Evolutionary conservation across 2,113 vertebrate species (phyloP).

Genomic region (Pelmatolapia mariae): DNA sequence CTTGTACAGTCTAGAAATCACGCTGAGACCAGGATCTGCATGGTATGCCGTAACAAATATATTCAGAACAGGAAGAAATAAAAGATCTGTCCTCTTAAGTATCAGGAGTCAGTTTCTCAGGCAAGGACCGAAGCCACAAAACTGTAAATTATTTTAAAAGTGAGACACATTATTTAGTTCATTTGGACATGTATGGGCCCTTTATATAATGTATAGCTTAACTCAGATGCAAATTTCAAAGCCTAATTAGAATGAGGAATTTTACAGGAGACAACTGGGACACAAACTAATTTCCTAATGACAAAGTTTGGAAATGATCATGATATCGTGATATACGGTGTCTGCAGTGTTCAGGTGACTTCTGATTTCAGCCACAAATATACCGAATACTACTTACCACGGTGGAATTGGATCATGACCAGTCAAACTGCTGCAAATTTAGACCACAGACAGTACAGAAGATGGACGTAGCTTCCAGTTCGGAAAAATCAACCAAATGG

Average conservation of each 20-base stretch:
- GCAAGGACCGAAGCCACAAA: neutral
- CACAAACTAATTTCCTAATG: neutral
- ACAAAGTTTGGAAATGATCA: neutral
- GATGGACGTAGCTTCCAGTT: neutral
- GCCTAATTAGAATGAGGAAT: neutral
- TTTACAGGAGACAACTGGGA: neutral
- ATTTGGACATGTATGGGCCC: neutral
- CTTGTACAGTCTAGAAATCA: neutral
- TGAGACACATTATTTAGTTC: neutral
- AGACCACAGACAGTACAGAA: neutral
- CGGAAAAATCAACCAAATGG: accelerated
- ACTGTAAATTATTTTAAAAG: neutral
- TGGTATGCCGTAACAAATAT: neutral
- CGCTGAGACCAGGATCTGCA: neutral
- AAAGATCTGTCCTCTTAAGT: neutral
- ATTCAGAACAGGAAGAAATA: neutral
- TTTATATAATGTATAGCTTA: neutral
- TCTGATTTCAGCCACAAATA: neutral
- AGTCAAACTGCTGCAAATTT: neutral
- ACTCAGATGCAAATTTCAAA: neutral
- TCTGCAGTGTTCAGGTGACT: neutral
- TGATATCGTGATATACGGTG: neutral
- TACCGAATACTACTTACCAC: neutral
- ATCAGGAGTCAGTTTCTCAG: neutral
- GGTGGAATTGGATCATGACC: neutral